These are phyloP conservation scores for Amphiprion percula DNA, from an alignment of 2,113 vertebrate genomes.

Conservation along the genomic window DNA sequence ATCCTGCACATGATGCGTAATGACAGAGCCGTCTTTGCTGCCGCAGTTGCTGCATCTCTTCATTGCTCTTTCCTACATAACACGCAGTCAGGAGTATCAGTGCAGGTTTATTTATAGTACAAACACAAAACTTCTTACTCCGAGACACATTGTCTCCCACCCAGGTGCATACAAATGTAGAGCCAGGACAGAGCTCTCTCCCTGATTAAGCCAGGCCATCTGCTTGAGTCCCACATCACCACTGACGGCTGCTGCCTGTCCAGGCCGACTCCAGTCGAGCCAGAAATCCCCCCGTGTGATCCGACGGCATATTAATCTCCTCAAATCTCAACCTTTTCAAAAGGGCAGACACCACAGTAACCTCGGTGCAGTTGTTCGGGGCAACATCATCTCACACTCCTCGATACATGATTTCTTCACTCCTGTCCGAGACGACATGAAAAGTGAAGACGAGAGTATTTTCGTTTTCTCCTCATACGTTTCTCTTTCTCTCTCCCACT, in stretches of 20 bases:
- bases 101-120: conserved; percentile 1
- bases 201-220: conserved; percentile 67
- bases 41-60: conserved; percentile 32
- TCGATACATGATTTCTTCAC: conserved; percentile 52
- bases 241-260: conserved; percentile 47
- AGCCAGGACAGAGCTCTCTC: conserved; percentile 40
- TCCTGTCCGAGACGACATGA: conserved; percentile 36
- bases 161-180: conserved; percentile 2
- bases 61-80: conserved; percentile 11
- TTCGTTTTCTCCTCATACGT: conserved; percentile 29
- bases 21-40: conserved; percentile 27
- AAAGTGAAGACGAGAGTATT: conserved; percentile 12
- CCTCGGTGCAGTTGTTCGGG: conserved; percentile 41
- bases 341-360: conserved; percentile 60
- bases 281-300: conserved; percentile 53
- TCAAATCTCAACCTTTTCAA: conserved; percentile 69
- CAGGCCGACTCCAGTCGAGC: conserved; percentile 28
- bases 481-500: conserved; percentile 49
- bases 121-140: conserved; percentile 13
- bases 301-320: conserved; percentile 71
- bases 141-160: conserved; percentile 10
- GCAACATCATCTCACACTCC: conserved; percentile 43
- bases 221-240: conserved; percentile 53
- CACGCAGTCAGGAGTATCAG: background rate
- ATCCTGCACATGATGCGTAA: conserved; percentile 8